phyloP scores from a whole-genome alignment of 1,140 invertebrate species.

The Rhagoletis pomonella region DNA sequence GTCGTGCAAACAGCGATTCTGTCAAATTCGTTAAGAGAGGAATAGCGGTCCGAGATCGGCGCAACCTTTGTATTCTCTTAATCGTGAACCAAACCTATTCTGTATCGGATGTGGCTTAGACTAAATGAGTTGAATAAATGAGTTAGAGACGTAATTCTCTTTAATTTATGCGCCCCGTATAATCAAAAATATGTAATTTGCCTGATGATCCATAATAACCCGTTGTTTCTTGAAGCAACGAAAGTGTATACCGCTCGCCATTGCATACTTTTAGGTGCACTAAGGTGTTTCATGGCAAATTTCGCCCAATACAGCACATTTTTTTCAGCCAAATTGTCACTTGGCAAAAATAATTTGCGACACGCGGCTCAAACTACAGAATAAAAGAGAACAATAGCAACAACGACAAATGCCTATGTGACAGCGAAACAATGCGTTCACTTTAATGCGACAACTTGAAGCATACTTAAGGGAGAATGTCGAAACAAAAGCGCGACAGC shows the following conservation, averaged over 20 bases:
- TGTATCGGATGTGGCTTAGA: no score
- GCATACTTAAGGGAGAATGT: not conserved
- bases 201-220: no score
- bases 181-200: no score
- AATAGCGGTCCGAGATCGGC: no score
- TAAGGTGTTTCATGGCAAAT: not conserved
- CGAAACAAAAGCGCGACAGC: not conserved
- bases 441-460: constrained; percentile 41
- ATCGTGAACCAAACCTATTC: no score
- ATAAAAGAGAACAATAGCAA: not conserved
- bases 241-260: not conserved
- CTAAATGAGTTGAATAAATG: no score
- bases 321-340: constrained; percentile 16
- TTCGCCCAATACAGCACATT: not conserved
- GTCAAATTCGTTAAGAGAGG: no score
- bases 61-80: no score
- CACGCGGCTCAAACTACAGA: constrained; percentile 3
- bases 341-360: constrained; percentile 23
- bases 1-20: no score
- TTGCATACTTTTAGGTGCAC: constrained; percentile 18
- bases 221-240: not conserved
- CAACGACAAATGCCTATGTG: not conserved
- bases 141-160: no score
- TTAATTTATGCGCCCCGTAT: no score
- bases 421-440: constrained; percentile 17